Evolutionary conservation across 2,113 vertebrate genomes (phyloP).

Genomic region (Eleginops maclovinus): DNA sequence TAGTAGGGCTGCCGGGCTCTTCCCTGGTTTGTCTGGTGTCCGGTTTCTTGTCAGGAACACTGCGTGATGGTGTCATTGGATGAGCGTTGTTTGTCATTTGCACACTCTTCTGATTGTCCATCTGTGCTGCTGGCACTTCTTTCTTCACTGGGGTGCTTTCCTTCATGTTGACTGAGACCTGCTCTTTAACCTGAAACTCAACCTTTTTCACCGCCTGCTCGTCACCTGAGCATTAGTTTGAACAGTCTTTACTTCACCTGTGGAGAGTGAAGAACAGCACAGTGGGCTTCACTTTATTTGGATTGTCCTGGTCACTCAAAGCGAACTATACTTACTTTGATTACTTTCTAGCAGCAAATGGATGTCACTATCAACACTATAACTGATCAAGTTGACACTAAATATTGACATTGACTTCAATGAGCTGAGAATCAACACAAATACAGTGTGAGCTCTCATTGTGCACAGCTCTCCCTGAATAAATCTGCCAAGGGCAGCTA

Average conservation of each 20-base stretch:
- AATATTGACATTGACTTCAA: constrained; percentile 9
- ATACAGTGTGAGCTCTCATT: constrained; percentile 31
- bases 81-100: constrained; percentile 44
- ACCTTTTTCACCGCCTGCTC: constrained; percentile 56
- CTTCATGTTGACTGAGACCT: constrained; percentile 42
- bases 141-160: constrained; percentile 37
- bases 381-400: background rate
- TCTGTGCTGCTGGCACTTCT: constrained; percentile 45
- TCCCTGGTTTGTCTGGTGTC: constrained; percentile 37
- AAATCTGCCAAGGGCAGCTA: constrained; percentile 58
- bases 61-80: constrained; percentile 30
- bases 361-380: background rate
- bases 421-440: constrained; percentile 19
- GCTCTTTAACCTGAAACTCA: constrained; percentile 66
- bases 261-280: constrained; percentile 62
- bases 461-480: constrained; percentile 33
- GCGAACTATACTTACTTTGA: background rate
- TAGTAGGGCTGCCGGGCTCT: background rate
- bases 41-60: constrained; percentile 39
- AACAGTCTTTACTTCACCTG: constrained; percentile 72
- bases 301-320: constrained; percentile 12
- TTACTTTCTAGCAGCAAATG: background rate
- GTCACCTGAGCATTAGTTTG: constrained; percentile 55
- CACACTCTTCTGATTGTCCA: constrained; percentile 47
- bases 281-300: constrained; percentile 44